phyloP scores from a whole-genome alignment of 2,113 vertebrate species.

The Tachuris rubrigastra region DNA sequence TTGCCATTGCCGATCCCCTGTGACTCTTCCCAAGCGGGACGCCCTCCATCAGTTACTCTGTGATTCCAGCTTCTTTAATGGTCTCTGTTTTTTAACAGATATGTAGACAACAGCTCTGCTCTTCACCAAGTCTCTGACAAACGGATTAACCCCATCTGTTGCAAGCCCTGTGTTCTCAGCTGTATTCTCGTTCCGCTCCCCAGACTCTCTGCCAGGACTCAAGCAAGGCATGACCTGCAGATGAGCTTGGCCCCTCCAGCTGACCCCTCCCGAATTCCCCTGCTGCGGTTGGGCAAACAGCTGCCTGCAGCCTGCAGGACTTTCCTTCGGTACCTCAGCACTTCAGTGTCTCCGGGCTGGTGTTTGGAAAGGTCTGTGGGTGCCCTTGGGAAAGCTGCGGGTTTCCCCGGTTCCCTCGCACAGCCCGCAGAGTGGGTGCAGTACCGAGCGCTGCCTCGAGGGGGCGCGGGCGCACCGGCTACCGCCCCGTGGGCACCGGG shows the following conservation, averaged over 20 bases:
- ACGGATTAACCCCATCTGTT: background rate
- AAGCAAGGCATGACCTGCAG: rapidly evolving
- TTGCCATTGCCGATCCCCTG: background rate
- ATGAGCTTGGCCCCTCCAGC: background rate
- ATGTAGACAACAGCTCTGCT: background rate
- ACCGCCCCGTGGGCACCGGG: background rate
- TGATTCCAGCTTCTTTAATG: background rate
- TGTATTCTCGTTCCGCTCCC: background rate
- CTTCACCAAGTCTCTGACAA: background rate
- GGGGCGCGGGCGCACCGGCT: background rate
- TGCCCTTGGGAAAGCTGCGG: rapidly evolving
- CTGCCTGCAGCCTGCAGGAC: rapidly evolving
- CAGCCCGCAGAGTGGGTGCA: rapidly evolving
- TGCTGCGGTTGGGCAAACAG: background rate
- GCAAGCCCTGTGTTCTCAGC: rapidly evolving
- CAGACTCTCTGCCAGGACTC: no score
- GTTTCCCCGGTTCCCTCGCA: rapidly evolving
- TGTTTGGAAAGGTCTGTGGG: rapidly evolving
- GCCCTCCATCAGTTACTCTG: background rate
- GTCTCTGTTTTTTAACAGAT: background rate
- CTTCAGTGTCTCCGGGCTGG: rapidly evolving
- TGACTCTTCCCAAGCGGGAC: background rate
- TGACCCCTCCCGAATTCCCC: no score
- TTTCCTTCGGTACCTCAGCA: rapidly evolving
- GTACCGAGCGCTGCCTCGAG: background rate